These are phyloP conservation scores for Scleropages formosus DNA, from an alignment of 2,797 vertebrate genomes.

Conservation along the genomic window DNA sequence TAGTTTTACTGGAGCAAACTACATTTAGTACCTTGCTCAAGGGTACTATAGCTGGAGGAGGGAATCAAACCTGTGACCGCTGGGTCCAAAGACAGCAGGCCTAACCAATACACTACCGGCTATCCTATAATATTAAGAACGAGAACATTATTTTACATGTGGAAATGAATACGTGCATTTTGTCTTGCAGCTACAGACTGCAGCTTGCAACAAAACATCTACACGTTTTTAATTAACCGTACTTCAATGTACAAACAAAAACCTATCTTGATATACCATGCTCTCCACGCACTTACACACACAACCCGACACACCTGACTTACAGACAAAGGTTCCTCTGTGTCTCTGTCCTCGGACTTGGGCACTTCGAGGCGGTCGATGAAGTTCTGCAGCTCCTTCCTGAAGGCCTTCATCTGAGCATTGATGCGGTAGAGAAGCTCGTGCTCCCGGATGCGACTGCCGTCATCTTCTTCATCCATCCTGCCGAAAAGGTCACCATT, in stretches of 20 bases:
- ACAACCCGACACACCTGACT: constrained; percentile 72
- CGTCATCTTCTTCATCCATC: constrained; percentile 93
- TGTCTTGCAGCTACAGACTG: too few species aligned
- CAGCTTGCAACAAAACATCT: neutral
- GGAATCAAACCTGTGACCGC: too few species aligned
- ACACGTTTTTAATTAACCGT: too few species aligned
- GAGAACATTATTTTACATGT: too few species aligned
- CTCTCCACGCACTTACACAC: neutral
- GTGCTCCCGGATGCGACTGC: constrained; percentile 91
- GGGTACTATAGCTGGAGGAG: too few species aligned
- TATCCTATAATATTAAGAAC: too few species aligned
- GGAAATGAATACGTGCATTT: too few species aligned
- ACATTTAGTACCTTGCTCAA: too few species aligned
- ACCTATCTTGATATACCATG: neutral
- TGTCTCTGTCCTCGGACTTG: constrained; percentile 82
- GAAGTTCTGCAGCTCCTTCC: constrained; percentile 95
- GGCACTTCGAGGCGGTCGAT: constrained; percentile 95
- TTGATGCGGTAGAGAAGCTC: constrained; percentile 97
- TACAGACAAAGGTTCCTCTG: constrained; percentile 96
- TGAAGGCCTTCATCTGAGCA: constrained; percentile 97
- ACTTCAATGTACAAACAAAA: neutral
- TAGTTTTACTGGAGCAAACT: too few species aligned
- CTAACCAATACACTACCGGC: too few species aligned
- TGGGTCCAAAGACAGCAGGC: too few species aligned
- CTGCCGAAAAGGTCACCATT: constrained; percentile 92